These are phyloP conservation scores for Galeopterus variegatus DNA, from an alignment of 2,113 vertebrate genomes.

Conservation along the genomic window DNA sequence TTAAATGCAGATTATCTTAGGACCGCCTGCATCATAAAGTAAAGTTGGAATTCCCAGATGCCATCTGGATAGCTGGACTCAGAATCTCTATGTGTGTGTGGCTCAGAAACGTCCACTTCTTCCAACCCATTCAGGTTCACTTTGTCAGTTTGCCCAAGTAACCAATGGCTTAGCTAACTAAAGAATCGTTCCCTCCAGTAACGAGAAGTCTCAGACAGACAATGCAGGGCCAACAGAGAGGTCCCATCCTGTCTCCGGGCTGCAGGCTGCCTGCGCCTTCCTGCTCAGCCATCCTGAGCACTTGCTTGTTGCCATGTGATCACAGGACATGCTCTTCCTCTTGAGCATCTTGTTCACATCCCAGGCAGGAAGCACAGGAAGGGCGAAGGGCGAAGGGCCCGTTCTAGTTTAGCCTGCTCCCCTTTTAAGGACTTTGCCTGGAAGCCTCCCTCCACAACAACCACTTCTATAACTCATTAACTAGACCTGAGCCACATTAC, in stretches of 20 bases:
- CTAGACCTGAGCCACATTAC: neutral
- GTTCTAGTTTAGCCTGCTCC: neutral
- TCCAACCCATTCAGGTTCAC: neutral
- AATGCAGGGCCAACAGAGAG: neutral
- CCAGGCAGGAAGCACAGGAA: neutral
- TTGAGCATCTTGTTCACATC: neutral
- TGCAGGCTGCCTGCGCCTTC: neutral
- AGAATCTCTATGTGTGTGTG: fast-evolving
- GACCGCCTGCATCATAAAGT: neutral
- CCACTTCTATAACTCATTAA: neutral
- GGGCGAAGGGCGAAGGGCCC: neutral
- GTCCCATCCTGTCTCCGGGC: neutral
- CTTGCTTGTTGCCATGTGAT: neutral
- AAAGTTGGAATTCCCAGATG: neutral
- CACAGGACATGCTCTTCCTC: neutral
- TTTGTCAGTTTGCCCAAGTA: neutral
- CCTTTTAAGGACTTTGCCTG: neutral
- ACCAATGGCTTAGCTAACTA: neutral
- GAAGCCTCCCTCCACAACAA: neutral
- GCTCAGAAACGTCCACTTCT: neutral
- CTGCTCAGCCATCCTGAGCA: neutral
- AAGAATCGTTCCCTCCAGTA: neutral
- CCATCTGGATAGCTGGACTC: neutral
- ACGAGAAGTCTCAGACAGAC: neutral
- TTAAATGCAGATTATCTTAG: neutral